Evolutionary conservation across 2,888 invertebrate species (phyloP), one percentile per base, ranked within the genome.

Genomic region (Synergus umbraculus): DNA sequence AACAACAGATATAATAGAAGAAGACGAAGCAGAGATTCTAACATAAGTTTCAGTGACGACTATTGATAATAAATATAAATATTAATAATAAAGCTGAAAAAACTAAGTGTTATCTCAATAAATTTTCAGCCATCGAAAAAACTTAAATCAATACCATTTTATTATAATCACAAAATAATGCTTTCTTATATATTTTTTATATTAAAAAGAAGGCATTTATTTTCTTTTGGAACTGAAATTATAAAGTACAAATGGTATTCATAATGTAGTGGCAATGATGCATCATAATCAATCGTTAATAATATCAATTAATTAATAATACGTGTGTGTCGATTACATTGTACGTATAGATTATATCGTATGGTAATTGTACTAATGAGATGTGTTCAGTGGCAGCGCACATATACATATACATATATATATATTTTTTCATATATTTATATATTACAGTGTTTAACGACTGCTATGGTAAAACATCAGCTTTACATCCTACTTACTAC

Each of bases 151-250:
- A 37, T 37, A 37, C 37, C 37, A 37, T 37, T 37, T 37, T 37
- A 37, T 37, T 37, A 37, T 7, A 37, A 37, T 37, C 37, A 37
- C 37, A 37, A 5, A 58, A 58, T 9, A 58, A 58, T 58, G 58
- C n/a, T 58, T 58, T 58, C 54, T 43, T 7, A 66, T 66, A 66
- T 18, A 15, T 37, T 9, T 80, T 83, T 85, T 85, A 79, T 91
- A 91, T 91, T 91, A 92, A 92, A 92, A 92, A 91, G 91, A 92
- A 91, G 92, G 91, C 91, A 91, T 92, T 92, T 92, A 91, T 92
- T 92, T 92, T 89, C 88, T 80, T 86, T 87, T 81, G 76, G 86
- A 91, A 92, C 90, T 89, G 87, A 91, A 92, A 89, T 91, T 86
- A 85, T 91, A 91, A 92, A 91, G 91, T 92, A 92, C 92, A 92